Evolutionary conservation across 2,888 invertebrate species (phyloP).

Genomic region (Lasioglossum leucozonium): DNA sequence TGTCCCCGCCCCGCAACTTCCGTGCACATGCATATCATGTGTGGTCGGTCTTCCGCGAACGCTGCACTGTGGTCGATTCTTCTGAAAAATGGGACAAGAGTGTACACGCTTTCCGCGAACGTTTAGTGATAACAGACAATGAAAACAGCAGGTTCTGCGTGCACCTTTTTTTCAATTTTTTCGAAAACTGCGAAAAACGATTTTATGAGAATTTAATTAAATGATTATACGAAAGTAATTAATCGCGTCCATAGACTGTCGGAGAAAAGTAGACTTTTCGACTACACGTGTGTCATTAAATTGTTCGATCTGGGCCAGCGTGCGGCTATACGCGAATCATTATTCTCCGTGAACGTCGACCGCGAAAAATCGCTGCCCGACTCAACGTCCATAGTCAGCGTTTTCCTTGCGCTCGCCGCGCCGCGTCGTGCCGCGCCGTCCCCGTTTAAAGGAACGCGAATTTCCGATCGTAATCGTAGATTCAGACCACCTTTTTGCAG

Average conservation of each 20-base stretch:
- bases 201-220: too few species aligned
- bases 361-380: neutral
- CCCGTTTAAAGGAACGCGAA: neutral
- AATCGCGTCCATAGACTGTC: too few species aligned
- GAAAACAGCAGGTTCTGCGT: too few species aligned
- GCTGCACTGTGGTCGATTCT: too few species aligned
- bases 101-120: too few species aligned
- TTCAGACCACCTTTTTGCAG: neutral
- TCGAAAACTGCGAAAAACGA: too few species aligned
- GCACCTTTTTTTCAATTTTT: too few species aligned
- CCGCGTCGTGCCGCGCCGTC: too few species aligned
- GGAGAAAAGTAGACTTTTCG: too few species aligned
- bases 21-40: constrained; percentile 13
- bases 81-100: neutral
- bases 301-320: neutral
- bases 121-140: too few species aligned
- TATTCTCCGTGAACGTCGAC: constrained; percentile 50
- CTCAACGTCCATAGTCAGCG: neutral
- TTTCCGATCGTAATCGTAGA: neutral
- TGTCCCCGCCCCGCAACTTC: constrained; percentile 26
- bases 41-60: constrained; percentile 40
- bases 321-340: constrained; percentile 34
- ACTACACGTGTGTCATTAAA: neutral
- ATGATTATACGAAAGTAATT: too few species aligned
- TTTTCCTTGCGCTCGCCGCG: neutral